Evolutionary conservation across 2,888 invertebrate genomes (phyloP).

Genomic region (Thereva nobilitata): DNA sequence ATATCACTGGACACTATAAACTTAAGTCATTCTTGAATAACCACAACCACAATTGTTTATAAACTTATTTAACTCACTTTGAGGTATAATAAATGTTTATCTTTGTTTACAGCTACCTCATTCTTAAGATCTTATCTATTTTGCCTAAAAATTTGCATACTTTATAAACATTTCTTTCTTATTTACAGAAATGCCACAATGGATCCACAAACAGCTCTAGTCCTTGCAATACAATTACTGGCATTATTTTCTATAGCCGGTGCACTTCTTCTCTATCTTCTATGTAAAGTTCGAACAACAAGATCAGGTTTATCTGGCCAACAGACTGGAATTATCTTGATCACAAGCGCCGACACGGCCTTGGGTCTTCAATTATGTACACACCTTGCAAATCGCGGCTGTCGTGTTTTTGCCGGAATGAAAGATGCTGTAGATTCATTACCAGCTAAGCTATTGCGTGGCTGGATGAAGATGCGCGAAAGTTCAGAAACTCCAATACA

Average conservation of each 20-base stretch:
- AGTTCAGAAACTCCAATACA: constrained; percentile 58
- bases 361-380: constrained; percentile 77
- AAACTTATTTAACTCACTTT: too few species aligned
- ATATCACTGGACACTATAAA: too few species aligned
- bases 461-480: constrained; percentile 66
- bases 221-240: constrained; percentile 77
- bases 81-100: too few species aligned
- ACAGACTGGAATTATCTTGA: constrained; percentile 71
- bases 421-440: constrained; percentile 64
- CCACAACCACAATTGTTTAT: too few species aligned
- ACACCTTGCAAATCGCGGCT: constrained; percentile 72
- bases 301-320: constrained; percentile 60
- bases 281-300: constrained; percentile 72
- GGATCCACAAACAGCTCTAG: constrained; percentile 81
- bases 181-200: constrained; percentile 61
- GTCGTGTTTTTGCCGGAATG: constrained; percentile 78
- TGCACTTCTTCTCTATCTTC: constrained; percentile 76
- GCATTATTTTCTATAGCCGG: constrained; percentile 82
- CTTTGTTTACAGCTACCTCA: too few species aligned
- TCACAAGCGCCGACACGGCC: constrained; percentile 80
- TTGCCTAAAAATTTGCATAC: too few species aligned
- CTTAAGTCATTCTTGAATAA: too few species aligned
- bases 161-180: too few species aligned
- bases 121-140: too few species aligned
- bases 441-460: constrained; percentile 65